Evolutionary conservation across 1,140 invertebrate genomes (phyloP).

Genomic region (Drosophila baimaii): DNA sequence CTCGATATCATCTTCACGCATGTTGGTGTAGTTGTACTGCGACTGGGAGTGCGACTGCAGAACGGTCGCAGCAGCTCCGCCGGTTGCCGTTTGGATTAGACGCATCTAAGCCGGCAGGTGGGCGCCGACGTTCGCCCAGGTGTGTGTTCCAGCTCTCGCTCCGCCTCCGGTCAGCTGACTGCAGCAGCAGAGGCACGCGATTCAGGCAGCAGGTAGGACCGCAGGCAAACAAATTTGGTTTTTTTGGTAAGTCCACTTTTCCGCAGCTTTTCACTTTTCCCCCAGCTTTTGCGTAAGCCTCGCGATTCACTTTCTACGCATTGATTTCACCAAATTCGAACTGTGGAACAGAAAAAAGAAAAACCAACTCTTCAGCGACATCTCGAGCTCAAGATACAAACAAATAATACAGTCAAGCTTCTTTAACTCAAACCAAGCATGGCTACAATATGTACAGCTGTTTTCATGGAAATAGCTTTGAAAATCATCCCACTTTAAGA

Average conservation of each 20-base stretch:
- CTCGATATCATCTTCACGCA: constrained; percentile 96
- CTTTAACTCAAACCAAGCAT: not conserved
- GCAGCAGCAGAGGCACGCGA: constrained; percentile 25
- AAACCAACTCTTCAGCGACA: constrained; percentile 53
- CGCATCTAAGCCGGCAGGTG: constrained; percentile 64
- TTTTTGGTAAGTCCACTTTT: constrained; percentile 47
- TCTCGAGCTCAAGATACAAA: constrained; percentile 13
- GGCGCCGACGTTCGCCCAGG: constrained; percentile 42
- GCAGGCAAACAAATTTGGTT: constrained; percentile 14
- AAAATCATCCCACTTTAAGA: too few relatives aligned
- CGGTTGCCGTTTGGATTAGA: constrained; percentile 78
- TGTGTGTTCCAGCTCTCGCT: constrained; percentile 27
- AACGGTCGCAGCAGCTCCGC: constrained; percentile 72
- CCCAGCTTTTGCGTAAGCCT: constrained; percentile 53
- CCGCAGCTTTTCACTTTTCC: constrained; percentile 64
- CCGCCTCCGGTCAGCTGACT: constrained; percentile 23
- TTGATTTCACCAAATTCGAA: constrained; percentile 78
- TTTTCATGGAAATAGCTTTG: too few relatives aligned
- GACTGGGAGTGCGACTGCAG: constrained; percentile 71
- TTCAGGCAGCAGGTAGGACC: constrained; percentile 7
- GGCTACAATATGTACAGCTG: not conserved
- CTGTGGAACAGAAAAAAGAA: constrained; percentile 63
- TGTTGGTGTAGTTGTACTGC: constrained; percentile 84
- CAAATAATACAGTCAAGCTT: constrained; percentile 18
- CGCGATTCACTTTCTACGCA: constrained; percentile 78